A percentile compares a stretch with the other conserved stretches of the same genome.
phyloP scores from a whole-genome alignment of 1,140 invertebrate genomes.

The Drosophila malerkotliana region DNA sequence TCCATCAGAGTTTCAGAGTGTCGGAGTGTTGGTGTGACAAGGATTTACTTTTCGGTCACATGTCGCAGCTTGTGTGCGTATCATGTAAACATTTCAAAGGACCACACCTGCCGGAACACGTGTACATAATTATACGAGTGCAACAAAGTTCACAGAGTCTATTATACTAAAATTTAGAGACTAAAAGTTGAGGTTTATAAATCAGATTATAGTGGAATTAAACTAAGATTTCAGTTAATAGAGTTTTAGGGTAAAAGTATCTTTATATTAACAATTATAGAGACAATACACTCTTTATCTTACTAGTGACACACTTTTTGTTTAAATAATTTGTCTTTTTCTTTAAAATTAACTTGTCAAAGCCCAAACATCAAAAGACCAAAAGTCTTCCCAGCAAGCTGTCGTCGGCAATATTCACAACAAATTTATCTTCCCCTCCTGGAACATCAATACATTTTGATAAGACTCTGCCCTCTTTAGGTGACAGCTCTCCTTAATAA shows the following conservation, averaged over 20 bases:
- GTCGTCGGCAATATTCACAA: slow-evolving; percentile 33
- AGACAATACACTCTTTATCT: no score
- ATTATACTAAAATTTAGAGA: slow-evolving; percentile 14
- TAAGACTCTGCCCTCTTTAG: slow-evolving; percentile 32
- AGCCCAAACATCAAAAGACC: slow-evolving; percentile 15
- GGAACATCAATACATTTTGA: slow-evolving; percentile 20
- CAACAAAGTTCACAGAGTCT: slow-evolving; percentile 19
- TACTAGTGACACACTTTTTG: background rate
- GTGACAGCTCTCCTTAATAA: slow-evolving; percentile 46
- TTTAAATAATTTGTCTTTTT: slow-evolving; percentile 3
- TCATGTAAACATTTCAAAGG: slow-evolving; percentile 41
- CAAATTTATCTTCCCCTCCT: slow-evolving; percentile 30
- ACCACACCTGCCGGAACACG: slow-evolving; percentile 42
- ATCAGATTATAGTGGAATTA: background rate
- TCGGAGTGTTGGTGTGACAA: slow-evolving; percentile 33
- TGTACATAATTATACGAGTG: slow-evolving; percentile 39
- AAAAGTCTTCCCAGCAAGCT: slow-evolving; percentile 25
- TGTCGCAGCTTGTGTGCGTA: slow-evolving; percentile 39
- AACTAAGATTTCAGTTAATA: no score
- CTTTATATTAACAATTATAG: no score
- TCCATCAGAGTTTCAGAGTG: slow-evolving; percentile 36
- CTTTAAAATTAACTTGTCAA: slow-evolving; percentile 26
- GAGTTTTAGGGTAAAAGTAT: no score
- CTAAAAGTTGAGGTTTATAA: slow-evolving; percentile 1
- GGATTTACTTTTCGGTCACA: slow-evolving; percentile 41